These are phyloP conservation scores for Apodemus agrarius DNA, from an alignment of 2,797 vertebrate species.

Conservation along the genomic window DNA sequence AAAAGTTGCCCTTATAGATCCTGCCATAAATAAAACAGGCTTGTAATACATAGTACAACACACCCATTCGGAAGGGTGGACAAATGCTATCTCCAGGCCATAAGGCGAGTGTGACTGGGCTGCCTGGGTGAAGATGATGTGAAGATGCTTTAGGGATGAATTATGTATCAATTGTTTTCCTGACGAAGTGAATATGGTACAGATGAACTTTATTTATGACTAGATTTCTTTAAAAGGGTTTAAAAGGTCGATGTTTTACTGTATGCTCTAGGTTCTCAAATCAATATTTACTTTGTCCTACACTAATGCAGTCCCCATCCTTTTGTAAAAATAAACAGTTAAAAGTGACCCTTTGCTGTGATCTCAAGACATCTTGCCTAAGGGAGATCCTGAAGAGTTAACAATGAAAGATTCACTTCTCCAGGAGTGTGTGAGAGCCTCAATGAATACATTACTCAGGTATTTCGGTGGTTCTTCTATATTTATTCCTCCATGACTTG, in stretches of 20 bases:
- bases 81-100: constrained; percentile 67
- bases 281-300: constrained; percentile 92
- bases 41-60: constrained; percentile 60
- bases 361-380: constrained; percentile 50
- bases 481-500: constrained; percentile 72
- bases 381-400: constrained; percentile 49
- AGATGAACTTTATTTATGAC: constrained; percentile 89
- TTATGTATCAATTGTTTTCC: constrained; percentile 90
- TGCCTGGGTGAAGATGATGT: constrained; percentile 78
- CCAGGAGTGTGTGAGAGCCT: not conserved
- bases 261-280: constrained; percentile 87
- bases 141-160: constrained; percentile 85
- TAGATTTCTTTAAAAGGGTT: constrained; percentile 91
- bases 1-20: constrained; percentile 83
- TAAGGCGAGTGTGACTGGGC: constrained; percentile 68
- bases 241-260: constrained; percentile 88
- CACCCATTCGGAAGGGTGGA: constrained; percentile 75
- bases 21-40: constrained; percentile 84
- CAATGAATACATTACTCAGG: constrained; percentile 56
- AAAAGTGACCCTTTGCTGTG: constrained; percentile 87
- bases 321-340: constrained; percentile 90
- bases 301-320: constrained; percentile 88
- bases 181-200: constrained; percentile 82
- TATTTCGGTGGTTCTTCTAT: constrained; percentile 56
- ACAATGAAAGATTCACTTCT: not conserved